phyloP scores from a whole-genome alignment of 2,113 vertebrate species.

The Phalacrocorax aristotelis region DNA sequence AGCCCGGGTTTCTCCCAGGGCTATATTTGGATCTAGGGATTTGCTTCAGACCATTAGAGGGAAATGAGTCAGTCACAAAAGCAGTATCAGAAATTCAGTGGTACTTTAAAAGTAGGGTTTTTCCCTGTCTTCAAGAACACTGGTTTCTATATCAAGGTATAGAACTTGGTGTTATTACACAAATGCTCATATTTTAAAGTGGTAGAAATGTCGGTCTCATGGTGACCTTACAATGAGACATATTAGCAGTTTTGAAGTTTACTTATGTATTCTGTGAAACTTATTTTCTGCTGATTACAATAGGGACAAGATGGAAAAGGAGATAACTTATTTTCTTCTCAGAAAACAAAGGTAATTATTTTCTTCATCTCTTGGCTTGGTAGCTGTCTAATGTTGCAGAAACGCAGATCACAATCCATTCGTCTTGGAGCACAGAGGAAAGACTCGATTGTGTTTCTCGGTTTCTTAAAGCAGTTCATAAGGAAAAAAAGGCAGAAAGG shows the following conservation, averaged over 20 bases:
- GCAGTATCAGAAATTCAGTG: background rate
- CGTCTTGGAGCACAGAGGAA: background rate
- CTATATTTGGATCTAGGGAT: background rate
- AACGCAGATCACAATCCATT: background rate
- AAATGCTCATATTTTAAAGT: background rate
- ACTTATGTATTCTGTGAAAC: background rate
- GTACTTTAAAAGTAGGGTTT: background rate
- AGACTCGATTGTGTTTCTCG: background rate
- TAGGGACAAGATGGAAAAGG: background rate
- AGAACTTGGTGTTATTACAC: background rate
- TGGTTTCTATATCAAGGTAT: background rate
- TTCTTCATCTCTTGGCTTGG: background rate
- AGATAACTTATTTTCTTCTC: background rate
- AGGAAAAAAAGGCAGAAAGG: background rate
- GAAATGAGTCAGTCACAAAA: constrained; percentile 5
- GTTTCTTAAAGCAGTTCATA: background rate
- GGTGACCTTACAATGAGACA: background rate
- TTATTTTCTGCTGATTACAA: background rate
- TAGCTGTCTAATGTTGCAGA: background rate
- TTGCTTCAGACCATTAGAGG: background rate
- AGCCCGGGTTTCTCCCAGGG: background rate
- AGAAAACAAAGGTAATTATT: background rate
- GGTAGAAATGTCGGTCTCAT: background rate
- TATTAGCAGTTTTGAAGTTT: background rate
- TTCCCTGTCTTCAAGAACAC: background rate